Evolutionary conservation across 2,797 vertebrate species (phyloP), one percentile per base, ranked within the genome.

Genomic region (Taenioides sp.): DNA sequence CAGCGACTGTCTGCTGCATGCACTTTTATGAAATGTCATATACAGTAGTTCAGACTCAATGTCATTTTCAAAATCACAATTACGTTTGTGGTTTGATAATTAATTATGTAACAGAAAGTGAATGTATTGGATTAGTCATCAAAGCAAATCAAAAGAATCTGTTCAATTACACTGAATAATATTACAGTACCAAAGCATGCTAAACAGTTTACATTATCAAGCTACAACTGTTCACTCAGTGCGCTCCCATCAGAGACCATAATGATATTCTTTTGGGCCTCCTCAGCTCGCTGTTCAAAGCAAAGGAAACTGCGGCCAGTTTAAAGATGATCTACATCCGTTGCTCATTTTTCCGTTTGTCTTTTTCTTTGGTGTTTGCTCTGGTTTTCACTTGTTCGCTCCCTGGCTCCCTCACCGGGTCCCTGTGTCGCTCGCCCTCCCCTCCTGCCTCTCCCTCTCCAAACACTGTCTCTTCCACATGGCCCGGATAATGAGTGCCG

Each of bases 381-480:
- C 81, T 73, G 25, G 25, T 81, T 84, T 86, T 75, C 77, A 62
- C 77, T 82, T 70, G 62, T 79, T 80, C 61, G 65, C 66, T 75
- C 62, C 49, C 64, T 2, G 25, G 17, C 73, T 68, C 69, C 61
- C 58, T 69, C 77, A 64, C 67, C 62, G 31, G 66, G 55, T 83
- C 77, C 70, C 76, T 80, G 81, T 75, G 71, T 47, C 72, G 70
- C 76, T 80, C 82, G 71, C 75, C 63, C 74, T 71, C 85, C 71
- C 75, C 63, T 65, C 23, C 63, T 40, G 31, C 60, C 25, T 62
- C 60, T 67, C 84, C 80, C 82, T 87, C 85, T 86, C 80, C 86
- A 87, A 92, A 92, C 88, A 90, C 87, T 71, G 91, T 92, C 87
- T 92, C 88, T 80, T 91, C 86, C 89, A 89, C 87, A 89, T 80